Evolutionary conservation across 2,113 vertebrate genomes (phyloP).

Genomic region (Rutilus rutilus): DNA sequence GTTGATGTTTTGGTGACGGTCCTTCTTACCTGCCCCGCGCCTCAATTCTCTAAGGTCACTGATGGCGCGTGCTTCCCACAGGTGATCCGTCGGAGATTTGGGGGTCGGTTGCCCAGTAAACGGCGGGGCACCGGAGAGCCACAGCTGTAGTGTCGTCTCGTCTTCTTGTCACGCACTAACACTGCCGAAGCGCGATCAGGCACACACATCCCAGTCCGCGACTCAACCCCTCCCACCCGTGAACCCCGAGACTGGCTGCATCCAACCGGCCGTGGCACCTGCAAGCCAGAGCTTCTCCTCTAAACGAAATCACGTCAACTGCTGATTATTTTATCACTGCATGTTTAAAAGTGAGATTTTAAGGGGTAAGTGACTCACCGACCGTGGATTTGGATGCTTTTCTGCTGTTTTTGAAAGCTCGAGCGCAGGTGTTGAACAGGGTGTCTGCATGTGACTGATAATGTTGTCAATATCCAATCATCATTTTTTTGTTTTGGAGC

Average conservation of each 20-base stretch:
- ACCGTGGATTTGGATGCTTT: background rate
- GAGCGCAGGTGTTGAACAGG: background rate
- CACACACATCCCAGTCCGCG: constrained; percentile 60
- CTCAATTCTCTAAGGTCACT: background rate
- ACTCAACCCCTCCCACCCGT: constrained; percentile 57
- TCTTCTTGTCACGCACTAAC: constrained; percentile 75
- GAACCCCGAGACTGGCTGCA: constrained; percentile 41
- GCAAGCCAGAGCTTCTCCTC: background rate
- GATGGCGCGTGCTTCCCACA: constrained; percentile 5
- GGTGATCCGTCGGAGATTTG: constrained; percentile 9
- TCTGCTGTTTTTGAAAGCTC: background rate
- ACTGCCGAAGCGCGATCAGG: constrained; percentile 56
- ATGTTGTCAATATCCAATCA: too few species aligned
- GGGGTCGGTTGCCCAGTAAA: constrained; percentile 21
- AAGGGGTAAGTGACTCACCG: background rate
- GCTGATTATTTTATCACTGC: background rate
- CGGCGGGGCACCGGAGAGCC: constrained; percentile 39
- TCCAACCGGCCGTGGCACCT: constrained; percentile 14
- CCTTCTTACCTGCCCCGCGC: constrained; percentile 24
- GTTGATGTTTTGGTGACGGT: constrained; percentile 7
- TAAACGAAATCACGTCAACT: constrained; percentile 4
- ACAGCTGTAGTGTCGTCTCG: constrained; percentile 56
- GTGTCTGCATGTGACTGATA: too few species aligned
- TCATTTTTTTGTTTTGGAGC: background rate
- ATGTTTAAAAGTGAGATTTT: background rate